phyloP scores from a whole-genome alignment of 2,113 vertebrate species.

The Condylura cristata region DNA sequence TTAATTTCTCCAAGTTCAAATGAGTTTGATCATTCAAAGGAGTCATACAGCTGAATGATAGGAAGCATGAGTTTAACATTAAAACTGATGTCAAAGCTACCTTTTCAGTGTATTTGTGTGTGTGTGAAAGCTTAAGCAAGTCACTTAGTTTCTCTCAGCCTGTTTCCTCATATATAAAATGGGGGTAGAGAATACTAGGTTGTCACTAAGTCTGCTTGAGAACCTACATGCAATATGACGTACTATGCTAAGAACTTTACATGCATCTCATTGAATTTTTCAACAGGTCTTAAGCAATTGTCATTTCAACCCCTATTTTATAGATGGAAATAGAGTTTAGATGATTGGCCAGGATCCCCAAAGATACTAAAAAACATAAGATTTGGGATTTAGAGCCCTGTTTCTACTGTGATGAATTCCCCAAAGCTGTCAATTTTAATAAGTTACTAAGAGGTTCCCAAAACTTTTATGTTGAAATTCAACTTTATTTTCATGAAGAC shows the following conservation, averaged over 20 bases:
- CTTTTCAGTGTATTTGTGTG: neutral
- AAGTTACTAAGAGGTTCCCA: neutral
- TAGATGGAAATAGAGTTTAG: neutral
- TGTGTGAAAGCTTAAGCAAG: neutral
- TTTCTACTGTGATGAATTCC: neutral
- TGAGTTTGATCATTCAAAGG: neutral
- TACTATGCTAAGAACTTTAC: neutral
- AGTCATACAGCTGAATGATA: neutral
- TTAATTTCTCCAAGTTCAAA: neutral
- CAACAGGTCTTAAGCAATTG: neutral
- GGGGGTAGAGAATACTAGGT: neutral
- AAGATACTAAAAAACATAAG: neutral
- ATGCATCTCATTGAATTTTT: neutral
- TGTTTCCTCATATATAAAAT: too few species aligned
- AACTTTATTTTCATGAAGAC: neutral
- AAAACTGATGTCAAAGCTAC: neutral
- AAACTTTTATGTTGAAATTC: neutral
- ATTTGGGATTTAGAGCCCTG: neutral
- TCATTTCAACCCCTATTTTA: neutral
- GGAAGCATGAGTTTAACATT: neutral
- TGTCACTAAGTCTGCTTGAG: neutral
- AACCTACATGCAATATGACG: neutral
- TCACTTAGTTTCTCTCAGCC: neutral
- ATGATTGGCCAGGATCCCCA: neutral
- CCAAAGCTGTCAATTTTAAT: neutral